Base-by-base conservation (phyloP, 2,888 invertebrate species). In the Scaptomyza tumidula region DNA sequence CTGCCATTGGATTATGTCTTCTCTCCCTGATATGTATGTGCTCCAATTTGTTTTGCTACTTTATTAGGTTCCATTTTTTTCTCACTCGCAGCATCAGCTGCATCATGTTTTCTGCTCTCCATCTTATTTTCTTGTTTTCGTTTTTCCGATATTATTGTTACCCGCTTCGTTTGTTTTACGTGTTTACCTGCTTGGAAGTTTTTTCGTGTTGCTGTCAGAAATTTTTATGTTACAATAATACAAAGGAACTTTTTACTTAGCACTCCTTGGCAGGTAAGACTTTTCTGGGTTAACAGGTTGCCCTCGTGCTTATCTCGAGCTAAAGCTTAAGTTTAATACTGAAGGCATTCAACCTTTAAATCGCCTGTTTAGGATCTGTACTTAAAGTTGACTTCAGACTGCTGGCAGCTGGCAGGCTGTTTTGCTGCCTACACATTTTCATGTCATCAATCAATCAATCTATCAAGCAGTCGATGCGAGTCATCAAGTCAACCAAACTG, bases 21-120 rank as follows among this genome's bases (percentile, higher is more conserved):
- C 57, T 43, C 71, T 59, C 61, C 33, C 45, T 48, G 60, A 84
- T 86, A 88, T 84, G 77, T 85, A 88, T 83, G 86, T 87, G 86
- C 86, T 54, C 65, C 83, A 85, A 84, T 84, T 84, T 86, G 86
- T 88, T 86, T 16, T 82, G 63, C 57, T 58, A 72, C 83, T 84
- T 84, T 88, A 83, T 88, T 82, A 80, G 78, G 69, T 77, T 67
- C 43, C 66, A 44, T 24, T 19, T 43, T 43, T 37, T 46, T 41
- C 19, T 48, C 10, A 53, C 48, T 57, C 35, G 41, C 74, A 60
- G 66, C 50, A 66, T 59, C 74, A 74, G 69, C 79, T 71, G 78
- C 58, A 62, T 50, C 35, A 16, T 68, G 50, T 68, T 46, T 35
- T 24, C 6, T 50, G 6, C 6, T 14, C 14, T 14, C 9, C 14